Base-by-base conservation (phyloP, 2,888 invertebrate genomes). In the Habrosyne pyritoides region DNA sequence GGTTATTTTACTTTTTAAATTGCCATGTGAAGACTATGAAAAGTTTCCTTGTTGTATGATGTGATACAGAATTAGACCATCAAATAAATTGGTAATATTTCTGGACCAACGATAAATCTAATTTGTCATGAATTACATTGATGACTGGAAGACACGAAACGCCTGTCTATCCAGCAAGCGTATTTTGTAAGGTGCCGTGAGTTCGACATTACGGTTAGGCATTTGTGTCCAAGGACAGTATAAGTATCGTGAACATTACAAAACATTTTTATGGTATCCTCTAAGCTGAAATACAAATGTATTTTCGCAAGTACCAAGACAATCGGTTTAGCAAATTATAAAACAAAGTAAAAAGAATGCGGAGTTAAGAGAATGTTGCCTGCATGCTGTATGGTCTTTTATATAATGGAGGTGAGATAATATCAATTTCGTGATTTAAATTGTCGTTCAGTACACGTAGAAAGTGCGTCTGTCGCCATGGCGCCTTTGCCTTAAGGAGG, bases 121-220 rank as follows among this genome's bases (percentile, higher is more conserved):
- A 72, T 77, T 77, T 75, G 63, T 73, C 73, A 69, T 71, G 67
- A 66, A 71, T 63, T 50, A 58, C 57, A 63, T 67, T 79, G 76
- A 83, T 76, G 77, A 64, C 71, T 67, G 58, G 53, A 59, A 71
- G 73, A 69, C 83, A 84, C 79, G 84, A 73, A 73, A 75, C 60
- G 65, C 70, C 67, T 65, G 69, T 70, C 63, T 66, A 60, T 66
- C 30, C 26, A 65, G 67, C 61, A 64, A 72, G 75, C 62, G 64
- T 66, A 63, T 69, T 74, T 57, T 28, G 50, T 28, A 50, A 50
- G 28, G 49, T 28, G 63, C 61, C 59, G 52, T 48, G 58, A 61
- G 14, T 42, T 42, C 64, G 63, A 64, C 57, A 71, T 61, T 57
- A 67, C 57, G 62, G 60, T 64, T 60, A 63, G 57, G 60, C 66